These are phyloP conservation scores for Drosophila navojoa DNA, from an alignment of 1,140 invertebrate genomes.

Conservation along the genomic window DNA sequence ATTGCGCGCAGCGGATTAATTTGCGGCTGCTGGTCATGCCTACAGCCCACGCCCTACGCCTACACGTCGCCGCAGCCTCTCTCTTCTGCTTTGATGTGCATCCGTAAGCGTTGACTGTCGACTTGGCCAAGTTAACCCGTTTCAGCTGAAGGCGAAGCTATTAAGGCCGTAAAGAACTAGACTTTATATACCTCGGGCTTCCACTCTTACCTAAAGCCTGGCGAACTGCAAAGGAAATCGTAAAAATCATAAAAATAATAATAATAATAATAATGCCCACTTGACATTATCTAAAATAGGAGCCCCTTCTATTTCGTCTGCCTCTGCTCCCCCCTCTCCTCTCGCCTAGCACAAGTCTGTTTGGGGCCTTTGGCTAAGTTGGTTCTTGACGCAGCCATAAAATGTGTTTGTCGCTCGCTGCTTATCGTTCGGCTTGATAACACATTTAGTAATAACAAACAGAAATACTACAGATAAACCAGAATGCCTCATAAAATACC, in stretches of 20 bases:
- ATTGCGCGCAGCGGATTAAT: slow-evolving; percentile 71
- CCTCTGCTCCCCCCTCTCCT: too few species aligned
- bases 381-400: slow-evolving; percentile 13
- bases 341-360: slow-evolving; percentile 8
- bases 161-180: slow-evolving; percentile 20
- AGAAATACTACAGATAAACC: slow-evolving; percentile 5
- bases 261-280: not conserved
- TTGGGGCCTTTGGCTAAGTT: slow-evolving; percentile 16
- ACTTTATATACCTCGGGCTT: not conserved
- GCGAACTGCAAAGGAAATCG: not conserved
- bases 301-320: not conserved
- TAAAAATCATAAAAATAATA: not conserved
- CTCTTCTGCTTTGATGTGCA: slow-evolving; percentile 11
- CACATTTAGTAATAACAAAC: slow-evolving; percentile 32
- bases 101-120: slow-evolving; percentile 43
- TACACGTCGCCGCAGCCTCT: not conserved
- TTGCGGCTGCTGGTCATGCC: slow-evolving; percentile 43
- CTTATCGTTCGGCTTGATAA: slow-evolving; percentile 41
- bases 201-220: not conserved
- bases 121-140: slow-evolving; percentile 30
- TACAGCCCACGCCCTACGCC: not conserved
- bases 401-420: slow-evolving; percentile 21
- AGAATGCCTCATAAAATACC: slow-evolving; percentile 5
- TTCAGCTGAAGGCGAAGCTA: slow-evolving; percentile 56
- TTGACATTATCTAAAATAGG: slow-evolving; percentile 22